These are phyloP conservation scores for Aphis gossypii DNA, from an alignment of 1,140 invertebrate species.

Conservation along the genomic window DNA sequence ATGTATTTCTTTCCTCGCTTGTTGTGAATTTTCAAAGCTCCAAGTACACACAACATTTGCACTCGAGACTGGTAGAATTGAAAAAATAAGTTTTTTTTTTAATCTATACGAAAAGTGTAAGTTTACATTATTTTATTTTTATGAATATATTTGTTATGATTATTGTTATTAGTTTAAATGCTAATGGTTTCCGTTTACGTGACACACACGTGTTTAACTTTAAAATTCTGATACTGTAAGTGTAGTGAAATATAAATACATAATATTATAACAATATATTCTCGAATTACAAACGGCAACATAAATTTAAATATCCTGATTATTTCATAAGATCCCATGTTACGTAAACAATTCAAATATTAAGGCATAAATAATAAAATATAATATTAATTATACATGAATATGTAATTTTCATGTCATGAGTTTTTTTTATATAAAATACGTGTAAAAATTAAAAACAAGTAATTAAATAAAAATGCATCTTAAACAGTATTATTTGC, in stretches of 20 bases:
- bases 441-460: background rate
- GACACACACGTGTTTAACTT: background rate
- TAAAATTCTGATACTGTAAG: background rate
- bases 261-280: background rate
- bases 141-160: background rate
- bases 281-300: background rate
- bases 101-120: background rate
- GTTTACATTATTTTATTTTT: background rate
- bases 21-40: background rate
- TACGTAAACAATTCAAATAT: background rate
- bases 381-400: background rate
- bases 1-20: background rate
- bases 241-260: background rate
- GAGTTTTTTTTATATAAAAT: background rate
- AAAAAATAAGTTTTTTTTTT: background rate
- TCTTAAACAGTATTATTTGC: background rate
- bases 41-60: slow-evolving; percentile 17
- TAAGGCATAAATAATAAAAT: background rate
- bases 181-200: background rate
- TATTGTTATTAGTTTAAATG: background rate
- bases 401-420: background rate
- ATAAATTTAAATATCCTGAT: background rate
- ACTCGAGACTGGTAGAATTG: background rate
- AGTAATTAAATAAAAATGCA: background rate
- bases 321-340: background rate